Evolutionary conservation across 2,797 vertebrate species (phyloP).

Genomic region (Gymnothorax javanicus): DNA sequence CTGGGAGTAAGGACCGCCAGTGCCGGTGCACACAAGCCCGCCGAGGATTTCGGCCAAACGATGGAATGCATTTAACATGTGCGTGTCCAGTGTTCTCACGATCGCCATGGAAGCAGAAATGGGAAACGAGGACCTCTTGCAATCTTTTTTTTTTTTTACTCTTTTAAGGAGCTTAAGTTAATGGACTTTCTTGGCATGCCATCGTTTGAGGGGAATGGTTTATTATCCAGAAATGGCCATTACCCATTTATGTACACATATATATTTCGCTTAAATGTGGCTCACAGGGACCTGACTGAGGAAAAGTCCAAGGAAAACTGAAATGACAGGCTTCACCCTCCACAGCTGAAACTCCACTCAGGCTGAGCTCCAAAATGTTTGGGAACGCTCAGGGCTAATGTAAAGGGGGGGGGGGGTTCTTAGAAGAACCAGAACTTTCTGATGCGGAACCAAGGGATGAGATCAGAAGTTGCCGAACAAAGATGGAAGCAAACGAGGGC

Average conservation of each 20-base stretch:
- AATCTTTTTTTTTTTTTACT: slow-evolving; percentile 52
- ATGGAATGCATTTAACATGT: slow-evolving; percentile 61
- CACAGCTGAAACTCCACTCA: not conserved
- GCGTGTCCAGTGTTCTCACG: slow-evolving; percentile 55
- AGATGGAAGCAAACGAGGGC: not conserved
- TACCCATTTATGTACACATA: slow-evolving; percentile 34
- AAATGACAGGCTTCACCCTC: slow-evolving; percentile 55
- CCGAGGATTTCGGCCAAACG: slow-evolving; percentile 52
- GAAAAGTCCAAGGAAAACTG: slow-evolving; percentile 47
- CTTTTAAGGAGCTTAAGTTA: slow-evolving; percentile 53
- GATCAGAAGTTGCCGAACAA: not conserved
- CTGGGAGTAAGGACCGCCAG: slow-evolving; percentile 37
- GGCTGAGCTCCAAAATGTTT: slow-evolving; percentile 38
- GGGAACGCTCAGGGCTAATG: too few relatives aligned
- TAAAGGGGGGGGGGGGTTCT: not conserved
- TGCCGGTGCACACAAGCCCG: slow-evolving; percentile 50
- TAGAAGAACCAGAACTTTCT: slow-evolving; percentile 17
- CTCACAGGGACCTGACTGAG: slow-evolving; percentile 49
- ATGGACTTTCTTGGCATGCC: slow-evolving; percentile 54
- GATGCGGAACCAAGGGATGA: slow-evolving; percentile 21
- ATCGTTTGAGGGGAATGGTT: slow-evolving; percentile 57
- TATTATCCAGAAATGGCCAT: slow-evolving; percentile 63
- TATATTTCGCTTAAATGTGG: slow-evolving; percentile 49
- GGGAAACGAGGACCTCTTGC: slow-evolving; percentile 63
- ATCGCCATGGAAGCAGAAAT: slow-evolving; percentile 61